A percentile compares a stretch with the other conserved stretches of the same genome.
phyloP scores from a whole-genome alignment of 2,113 vertebrate genomes.

The Polyodon spathula region DNA sequence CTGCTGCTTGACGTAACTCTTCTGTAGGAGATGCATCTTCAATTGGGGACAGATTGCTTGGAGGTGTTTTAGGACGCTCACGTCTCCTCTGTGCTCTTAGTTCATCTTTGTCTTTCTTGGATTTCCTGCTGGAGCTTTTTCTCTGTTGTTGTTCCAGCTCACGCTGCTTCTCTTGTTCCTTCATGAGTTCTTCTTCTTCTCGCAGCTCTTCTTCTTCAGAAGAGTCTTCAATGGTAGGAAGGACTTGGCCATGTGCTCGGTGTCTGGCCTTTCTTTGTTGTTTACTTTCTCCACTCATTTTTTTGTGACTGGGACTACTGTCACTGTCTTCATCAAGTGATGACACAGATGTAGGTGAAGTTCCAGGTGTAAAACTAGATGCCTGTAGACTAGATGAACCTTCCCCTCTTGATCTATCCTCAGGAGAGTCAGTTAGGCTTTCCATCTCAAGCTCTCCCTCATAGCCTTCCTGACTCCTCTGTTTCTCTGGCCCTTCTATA shows the following conservation, averaged over 20 bases:
- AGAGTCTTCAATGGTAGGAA: slow-evolving; percentile 87
- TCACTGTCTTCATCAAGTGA: slow-evolving; percentile 95
- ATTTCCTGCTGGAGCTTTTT: slow-evolving; percentile 84
- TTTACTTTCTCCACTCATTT: slow-evolving; percentile 74
- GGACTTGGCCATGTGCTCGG: slow-evolving; percentile 69
- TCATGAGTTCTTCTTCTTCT: slow-evolving; percentile 87
- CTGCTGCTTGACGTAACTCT: slow-evolving; percentile 66
- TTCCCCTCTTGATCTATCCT: slow-evolving; percentile 89
- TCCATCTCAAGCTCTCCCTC: slow-evolving; percentile 89
- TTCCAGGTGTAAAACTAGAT: slow-evolving; percentile 86
- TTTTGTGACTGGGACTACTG: slow-evolving; percentile 83
- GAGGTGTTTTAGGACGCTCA: slow-evolving; percentile 74
- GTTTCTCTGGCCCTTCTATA: slow-evolving; percentile 51
- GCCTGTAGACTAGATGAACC: slow-evolving; percentile 88
- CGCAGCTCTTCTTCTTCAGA: slow-evolving; percentile 85
- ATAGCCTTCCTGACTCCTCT: slow-evolving; percentile 66
- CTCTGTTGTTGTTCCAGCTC: slow-evolving; percentile 64
- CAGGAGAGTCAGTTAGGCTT: slow-evolving; percentile 85
- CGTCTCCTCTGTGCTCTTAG: slow-evolving; percentile 82
- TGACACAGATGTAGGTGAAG: slow-evolving; percentile 90
- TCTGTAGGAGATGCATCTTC: slow-evolving; percentile 75
- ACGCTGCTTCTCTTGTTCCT: slow-evolving; percentile 86
- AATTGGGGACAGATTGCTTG: slow-evolving; percentile 77
- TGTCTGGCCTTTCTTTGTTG: slow-evolving; percentile 84
- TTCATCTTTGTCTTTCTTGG: slow-evolving; percentile 94